Evolutionary conservation across 2,888 invertebrate species (phyloP), one percentile per base, ranked within the genome.

Genomic region (Cynaeus angustus): DNA sequence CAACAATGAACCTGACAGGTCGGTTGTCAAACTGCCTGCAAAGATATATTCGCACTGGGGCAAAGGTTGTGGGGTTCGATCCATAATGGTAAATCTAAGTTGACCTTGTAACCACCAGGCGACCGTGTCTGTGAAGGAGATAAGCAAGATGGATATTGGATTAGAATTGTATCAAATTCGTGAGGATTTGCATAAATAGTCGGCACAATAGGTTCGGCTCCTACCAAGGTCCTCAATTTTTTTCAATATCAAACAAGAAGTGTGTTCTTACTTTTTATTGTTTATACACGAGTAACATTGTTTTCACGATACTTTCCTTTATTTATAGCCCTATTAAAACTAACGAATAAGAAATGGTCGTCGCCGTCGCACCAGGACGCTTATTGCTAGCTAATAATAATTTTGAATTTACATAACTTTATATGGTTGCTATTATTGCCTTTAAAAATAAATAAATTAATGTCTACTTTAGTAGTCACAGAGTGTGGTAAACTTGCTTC

Each of bases 1-100:
- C 64, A 64, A 64, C 64, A 64, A 64, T 64, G 64, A 53, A 52
- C 21, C 64, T 53, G 64, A 64, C 66, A 66, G 56, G 55, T 26
- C 46, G 46, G 55, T 66, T 66, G 66, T 66, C 66, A 66, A 64
- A 66, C 66, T 37, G 56, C 45, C 65, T 21, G 12, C 9, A 53
- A 43, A 53, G 66, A 66, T 66, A 59, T 50, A 66, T 66, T 48
- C 28, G 41, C 30, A 41, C 59, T 58, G 50, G 59, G 59, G 50
- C 52, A 59, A 48, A 67, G 59, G 59, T 59, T 52, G 56, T 16
- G 13, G 52, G 33, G 48, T 67, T 59, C 59, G 50, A 59, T 67
- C 52, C 52, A 59, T 52, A 67, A 59, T 67, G 66, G 66, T 55
- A 66, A 56, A 66, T 66, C 66, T 66, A 43, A 43, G 37, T 26